Evolutionary conservation across 2,888 invertebrate genomes (phyloP).

Genomic region (Coleophora flavipennella): DNA sequence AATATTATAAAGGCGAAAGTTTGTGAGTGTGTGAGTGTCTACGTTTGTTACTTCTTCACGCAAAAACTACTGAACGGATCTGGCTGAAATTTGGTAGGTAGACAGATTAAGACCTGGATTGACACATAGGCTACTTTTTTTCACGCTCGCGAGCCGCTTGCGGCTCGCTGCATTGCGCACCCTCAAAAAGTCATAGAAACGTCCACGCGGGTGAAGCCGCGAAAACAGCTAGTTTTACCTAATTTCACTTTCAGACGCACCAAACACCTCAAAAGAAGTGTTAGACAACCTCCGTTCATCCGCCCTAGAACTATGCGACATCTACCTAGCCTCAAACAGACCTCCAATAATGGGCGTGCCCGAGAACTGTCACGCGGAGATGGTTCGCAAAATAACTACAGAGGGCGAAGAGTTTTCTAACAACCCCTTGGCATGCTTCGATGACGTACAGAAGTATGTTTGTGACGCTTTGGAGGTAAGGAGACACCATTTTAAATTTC

Average conservation of each 20-base stretch:
- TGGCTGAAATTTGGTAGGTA: no score
- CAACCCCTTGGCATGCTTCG: constrained; percentile 82
- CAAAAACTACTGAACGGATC: no score
- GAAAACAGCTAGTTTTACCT: no score
- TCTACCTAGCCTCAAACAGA: constrained; percentile 46
- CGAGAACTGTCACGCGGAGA: constrained; percentile 46
- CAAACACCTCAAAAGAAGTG: constrained; percentile 51
- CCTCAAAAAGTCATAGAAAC: no score
- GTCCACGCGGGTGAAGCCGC: no score
- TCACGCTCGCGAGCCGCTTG: no score
- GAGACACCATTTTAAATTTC: constrained; percentile 31
- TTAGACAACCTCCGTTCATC: constrained; percentile 56
- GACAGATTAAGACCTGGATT: no score
- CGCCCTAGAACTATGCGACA: constrained; percentile 54
- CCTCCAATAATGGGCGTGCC: constrained; percentile 46
- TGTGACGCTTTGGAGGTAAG: constrained; percentile 72
- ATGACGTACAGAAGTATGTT: constrained; percentile 82
- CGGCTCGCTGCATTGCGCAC: no score
- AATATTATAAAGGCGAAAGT: no score
- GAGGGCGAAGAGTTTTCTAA: constrained; percentile 57
- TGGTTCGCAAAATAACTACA: constrained; percentile 57
- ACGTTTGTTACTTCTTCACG: no score
- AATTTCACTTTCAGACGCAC: constrained; percentile 30
- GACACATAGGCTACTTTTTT: no score
- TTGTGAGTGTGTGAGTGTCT: no score